Evolutionary conservation across 2,797 vertebrate genomes (phyloP), one percentile per base, ranked within the genome.

Genomic region (Balearica regulorum): DNA sequence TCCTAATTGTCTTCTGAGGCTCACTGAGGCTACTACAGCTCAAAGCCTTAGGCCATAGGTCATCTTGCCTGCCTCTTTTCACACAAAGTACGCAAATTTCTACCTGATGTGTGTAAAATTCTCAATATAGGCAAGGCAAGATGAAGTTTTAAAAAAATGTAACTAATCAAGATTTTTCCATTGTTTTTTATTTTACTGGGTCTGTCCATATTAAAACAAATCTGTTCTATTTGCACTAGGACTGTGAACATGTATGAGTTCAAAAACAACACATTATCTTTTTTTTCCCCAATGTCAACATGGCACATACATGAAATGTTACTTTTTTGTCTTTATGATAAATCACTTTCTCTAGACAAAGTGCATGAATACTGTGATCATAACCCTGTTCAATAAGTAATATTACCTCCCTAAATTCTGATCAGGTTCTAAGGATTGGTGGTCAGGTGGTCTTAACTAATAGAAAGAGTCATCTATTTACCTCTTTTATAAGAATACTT

Each of bases 151-250:
- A 19, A 69, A 48, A 93, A 93, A 65, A 18, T 37, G 1, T 66
- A 58, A 14, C n/a, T 60, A 22, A 51, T 64, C 19, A 60, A 55
- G 9, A 11, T 54, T 88, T 79, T 76, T 37, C 22, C 65, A 12
- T 29, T 43, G 9, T 7, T 55, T 82, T 94, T 83, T 53, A 35
- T 76, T 57, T 92, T 12, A 53, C 6, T 60, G 25, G 6, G 3
- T 68, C 29, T 62, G 9, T 18, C 13, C 18, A 1, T 33, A 44
- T 41, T 77, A 48, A 49, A 49, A 85, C 6, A 0, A 0, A 61
- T 26, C 8, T 18, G 8, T 60, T 46, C 68, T 71, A 7, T 83
- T 77, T 71, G 7, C 33, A 49, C 11, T 43, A 76, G 37, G 29
- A 65, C 18, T 77, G 13, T 80, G n/a, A 88, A 54, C 4, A 54